Conservation (phyloP, 2,113 vertebrate species). For the Dicerorhinus sumatrensis region DNA sequence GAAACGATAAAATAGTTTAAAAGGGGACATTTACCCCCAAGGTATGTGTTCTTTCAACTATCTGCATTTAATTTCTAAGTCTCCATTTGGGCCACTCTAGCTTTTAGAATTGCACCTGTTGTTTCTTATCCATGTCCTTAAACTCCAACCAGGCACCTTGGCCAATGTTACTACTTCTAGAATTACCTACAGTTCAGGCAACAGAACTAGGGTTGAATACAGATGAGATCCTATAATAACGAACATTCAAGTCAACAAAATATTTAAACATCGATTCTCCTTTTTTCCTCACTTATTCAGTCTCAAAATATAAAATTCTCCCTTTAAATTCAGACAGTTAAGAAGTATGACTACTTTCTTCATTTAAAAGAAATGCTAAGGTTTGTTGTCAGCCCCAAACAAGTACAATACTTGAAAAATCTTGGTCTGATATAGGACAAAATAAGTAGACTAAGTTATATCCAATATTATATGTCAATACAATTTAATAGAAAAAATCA, state of each 20-base stretch:
- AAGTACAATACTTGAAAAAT: background rate
- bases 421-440: background rate
- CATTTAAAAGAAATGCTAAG: constrained; percentile 37
- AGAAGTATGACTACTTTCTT: background rate
- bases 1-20: background rate
- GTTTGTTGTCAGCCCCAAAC: background rate
- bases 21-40: background rate
- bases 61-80: constrained; percentile 10
- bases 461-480: background rate
- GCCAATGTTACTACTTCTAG: background rate
- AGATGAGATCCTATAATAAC: background rate
- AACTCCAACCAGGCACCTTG: background rate
- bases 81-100: background rate
- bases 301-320: background rate
- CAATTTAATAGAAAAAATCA: background rate
- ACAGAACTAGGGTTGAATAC: background rate
- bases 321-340: constrained; percentile 23
- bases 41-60: background rate
- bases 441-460: background rate
- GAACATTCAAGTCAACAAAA: background rate
- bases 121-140: constrained; percentile 7
- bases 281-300: background rate
- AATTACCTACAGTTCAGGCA: background rate
- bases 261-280: background rate
- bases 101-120: background rate